A percentile compares a stretch with the other conserved stretches of the same genome.
Evolutionary conservation across 2,888 invertebrate genomes (phyloP).

Genomic region (Entomobrya proxima): DNA sequence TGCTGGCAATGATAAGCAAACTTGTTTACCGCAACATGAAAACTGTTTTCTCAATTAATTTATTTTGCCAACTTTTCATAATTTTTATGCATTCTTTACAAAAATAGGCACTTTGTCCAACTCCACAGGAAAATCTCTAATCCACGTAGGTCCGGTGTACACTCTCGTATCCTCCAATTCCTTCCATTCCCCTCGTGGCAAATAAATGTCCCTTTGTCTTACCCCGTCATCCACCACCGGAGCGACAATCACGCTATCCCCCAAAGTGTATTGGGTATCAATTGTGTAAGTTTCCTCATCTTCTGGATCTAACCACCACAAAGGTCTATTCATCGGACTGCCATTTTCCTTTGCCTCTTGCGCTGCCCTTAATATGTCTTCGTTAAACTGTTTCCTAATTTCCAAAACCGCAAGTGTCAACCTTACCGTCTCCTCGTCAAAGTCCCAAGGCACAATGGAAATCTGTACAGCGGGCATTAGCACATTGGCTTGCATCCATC

Average conservation of each 20-base stretch:
- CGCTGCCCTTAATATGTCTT: conserved; percentile 80
- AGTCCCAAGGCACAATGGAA: conserved; percentile 89
- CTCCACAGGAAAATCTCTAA: conserved; percentile 83
- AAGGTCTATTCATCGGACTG: conserved; percentile 86
- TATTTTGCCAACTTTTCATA: no score
- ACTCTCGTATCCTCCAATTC: conserved; percentile 52
- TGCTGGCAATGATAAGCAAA: no score
- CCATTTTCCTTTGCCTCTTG: conserved; percentile 81
- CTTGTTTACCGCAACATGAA: no score
- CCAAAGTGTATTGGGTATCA: conserved; percentile 85
- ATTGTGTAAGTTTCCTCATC: conserved; percentile 81
- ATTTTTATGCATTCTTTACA: no score
- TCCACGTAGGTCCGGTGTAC: conserved; percentile 82
- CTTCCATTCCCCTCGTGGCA: conserved; percentile 86
- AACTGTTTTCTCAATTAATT: no score
- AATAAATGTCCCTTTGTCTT: conserved; percentile 83
- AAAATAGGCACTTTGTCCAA: conserved; percentile 85
- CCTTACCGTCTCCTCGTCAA: conserved; percentile 80
- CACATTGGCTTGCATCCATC: conserved; percentile 88
- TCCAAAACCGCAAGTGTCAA: conserved; percentile 38
- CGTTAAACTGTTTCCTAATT: conserved; percentile 46
- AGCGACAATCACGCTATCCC: conserved; percentile 86
- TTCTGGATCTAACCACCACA: conserved; percentile 89
- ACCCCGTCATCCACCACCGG: conserved; percentile 84
- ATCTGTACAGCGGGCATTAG: conserved; percentile 89